Evolutionary conservation across 2,797 vertebrate species (phyloP).

Genomic region (Brachymystax lenok): DNA sequence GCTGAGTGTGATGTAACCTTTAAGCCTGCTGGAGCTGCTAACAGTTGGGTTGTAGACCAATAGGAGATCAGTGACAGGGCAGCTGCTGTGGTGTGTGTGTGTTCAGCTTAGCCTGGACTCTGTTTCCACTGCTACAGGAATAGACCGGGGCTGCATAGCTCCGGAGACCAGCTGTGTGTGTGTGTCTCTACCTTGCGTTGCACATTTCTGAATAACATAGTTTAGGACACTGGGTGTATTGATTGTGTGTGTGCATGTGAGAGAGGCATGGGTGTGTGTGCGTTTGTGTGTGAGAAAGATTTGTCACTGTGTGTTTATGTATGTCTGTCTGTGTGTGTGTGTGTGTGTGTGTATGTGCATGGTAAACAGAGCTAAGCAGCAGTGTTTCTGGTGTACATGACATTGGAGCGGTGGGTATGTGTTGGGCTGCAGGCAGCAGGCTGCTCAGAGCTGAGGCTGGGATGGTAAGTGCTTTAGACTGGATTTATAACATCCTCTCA

Average conservation of each 20-base stretch:
- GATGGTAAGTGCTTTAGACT: slow-evolving; percentile 28
- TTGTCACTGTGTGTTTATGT: no score
- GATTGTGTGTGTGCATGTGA: no score
- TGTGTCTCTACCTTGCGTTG: background rate
- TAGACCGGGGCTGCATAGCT: background rate
- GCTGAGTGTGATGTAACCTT: slow-evolving; percentile 3
- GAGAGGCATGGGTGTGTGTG: no score
- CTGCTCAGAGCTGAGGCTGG: no score
- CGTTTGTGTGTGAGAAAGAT: no score
- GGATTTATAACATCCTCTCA: slow-evolving; percentile 59
- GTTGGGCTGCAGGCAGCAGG: slow-evolving; percentile 3
- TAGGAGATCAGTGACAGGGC: slow-evolving; percentile 22
- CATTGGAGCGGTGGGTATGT: background rate
- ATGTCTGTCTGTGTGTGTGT: no score
- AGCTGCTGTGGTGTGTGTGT: slow-evolving; percentile 21
- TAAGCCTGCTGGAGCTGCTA: background rate
- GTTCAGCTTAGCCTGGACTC: background rate
- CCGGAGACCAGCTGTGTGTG: background rate
- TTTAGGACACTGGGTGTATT: no score
- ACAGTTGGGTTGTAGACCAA: background rate
- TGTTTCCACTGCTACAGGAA: background rate
- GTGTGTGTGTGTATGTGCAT: no score
- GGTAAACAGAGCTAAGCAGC: background rate
- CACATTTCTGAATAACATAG: no score
- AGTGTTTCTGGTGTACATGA: background rate